Conservation (phyloP, 2,113 vertebrate species). For the Stigmatopora nigra region DNA sequence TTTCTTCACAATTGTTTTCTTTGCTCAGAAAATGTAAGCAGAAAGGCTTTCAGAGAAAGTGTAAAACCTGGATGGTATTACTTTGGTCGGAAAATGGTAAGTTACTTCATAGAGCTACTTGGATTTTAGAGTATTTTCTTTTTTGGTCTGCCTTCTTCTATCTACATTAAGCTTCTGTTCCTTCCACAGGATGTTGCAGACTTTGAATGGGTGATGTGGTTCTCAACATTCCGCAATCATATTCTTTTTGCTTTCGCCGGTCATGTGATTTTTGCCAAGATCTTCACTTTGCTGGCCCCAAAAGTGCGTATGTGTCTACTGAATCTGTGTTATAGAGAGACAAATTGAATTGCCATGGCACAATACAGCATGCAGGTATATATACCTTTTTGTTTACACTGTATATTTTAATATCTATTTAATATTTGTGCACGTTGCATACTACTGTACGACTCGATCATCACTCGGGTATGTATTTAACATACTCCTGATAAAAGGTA, state of each 20-base stretch:
- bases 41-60: conserved; percentile 79
- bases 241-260: conserved; percentile 88
- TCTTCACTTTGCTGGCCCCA: conserved; percentile 80
- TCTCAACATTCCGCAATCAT: conserved; percentile 87
- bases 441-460: not conserved
- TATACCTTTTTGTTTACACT: not conserved
- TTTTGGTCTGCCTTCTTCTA: not conserved
- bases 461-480: not conserved
- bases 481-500: not conserved
- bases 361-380: conserved; percentile 1
- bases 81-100: conserved; percentile 95
- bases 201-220: conserved; percentile 99
- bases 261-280: conserved; percentile 91
- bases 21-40: conserved; percentile 78
- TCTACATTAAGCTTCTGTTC: not conserved
- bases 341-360: conserved; percentile 4
- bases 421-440: not conserved
- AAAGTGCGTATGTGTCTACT: conserved; percentile 75
- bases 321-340: not conserved
- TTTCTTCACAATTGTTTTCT: not conserved
- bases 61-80: conserved; percentile 91
- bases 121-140: not conserved
- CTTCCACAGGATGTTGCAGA: conserved; percentile 80
- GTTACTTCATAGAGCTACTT: conserved; percentile 9
- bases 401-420: not conserved